phyloP scores from a whole-genome alignment of 1,140 invertebrate species.

The Drosophila ananassae region DNA sequence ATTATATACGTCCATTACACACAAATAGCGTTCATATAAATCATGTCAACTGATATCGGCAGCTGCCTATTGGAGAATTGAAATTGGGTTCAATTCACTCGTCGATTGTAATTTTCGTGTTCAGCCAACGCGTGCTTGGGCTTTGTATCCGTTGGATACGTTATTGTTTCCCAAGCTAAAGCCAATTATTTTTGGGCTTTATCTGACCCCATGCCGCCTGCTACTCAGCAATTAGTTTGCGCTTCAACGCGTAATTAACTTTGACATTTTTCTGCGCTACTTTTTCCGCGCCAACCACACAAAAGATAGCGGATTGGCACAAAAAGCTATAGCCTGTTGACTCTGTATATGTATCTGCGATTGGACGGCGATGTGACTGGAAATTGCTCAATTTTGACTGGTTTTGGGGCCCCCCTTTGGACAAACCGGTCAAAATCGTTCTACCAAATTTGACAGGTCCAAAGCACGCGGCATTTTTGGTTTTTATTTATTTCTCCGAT shows the following conservation, averaged over 20 bases:
- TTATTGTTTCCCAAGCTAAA: constrained; percentile 30
- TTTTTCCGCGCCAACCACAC: constrained; percentile 63
- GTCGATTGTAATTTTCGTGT: constrained; percentile 45
- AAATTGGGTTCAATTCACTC: constrained; percentile 44
- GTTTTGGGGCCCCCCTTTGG: constrained; percentile 21
- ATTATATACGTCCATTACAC: constrained; percentile 23
- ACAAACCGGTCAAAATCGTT: constrained; percentile 77
- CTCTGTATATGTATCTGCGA: constrained; percentile 22
- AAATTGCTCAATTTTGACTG: constrained; percentile 67
- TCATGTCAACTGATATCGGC: constrained; percentile 52
- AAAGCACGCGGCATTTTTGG: constrained; percentile 52
- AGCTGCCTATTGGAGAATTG: constrained; percentile 29
- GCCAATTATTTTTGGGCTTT: constrained; percentile 56
- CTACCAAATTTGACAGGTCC: constrained; percentile 73
- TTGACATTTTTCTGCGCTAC: constrained; percentile 73
- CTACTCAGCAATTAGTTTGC: constrained; percentile 63
- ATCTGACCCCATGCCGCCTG: constrained; percentile 22
- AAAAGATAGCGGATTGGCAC: constrained; percentile 31
- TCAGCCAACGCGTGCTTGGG: constrained; percentile 55
- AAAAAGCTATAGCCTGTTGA: constrained; percentile 10
- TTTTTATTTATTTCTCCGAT: constrained; percentile 34
- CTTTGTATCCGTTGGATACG: constrained; percentile 54
- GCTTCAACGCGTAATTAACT: constrained; percentile 78
- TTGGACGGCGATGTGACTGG: constrained; percentile 29
- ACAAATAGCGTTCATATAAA: constrained; percentile 42